Percentiles rank a stretch among this genome's conserved stretches.
Conservation (phyloP, 2,797 vertebrate species). For the Sciurus carolinensis region DNA sequence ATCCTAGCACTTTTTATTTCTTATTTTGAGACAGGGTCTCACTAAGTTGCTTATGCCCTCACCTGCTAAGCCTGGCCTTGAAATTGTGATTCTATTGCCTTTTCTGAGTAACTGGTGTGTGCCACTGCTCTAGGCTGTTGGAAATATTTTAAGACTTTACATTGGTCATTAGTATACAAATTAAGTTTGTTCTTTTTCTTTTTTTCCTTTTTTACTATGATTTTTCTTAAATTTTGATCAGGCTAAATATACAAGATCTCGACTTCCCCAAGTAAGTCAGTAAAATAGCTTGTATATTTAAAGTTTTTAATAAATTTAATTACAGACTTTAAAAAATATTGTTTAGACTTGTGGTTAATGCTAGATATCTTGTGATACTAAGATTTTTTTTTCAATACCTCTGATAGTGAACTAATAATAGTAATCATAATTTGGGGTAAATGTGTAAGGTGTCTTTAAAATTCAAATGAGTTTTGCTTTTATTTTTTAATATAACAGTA, state of each 20-base stretch:
- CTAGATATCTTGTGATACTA: neutral
- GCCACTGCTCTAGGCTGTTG: neutral
- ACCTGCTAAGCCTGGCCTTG: too few species aligned
- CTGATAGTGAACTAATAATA: neutral
- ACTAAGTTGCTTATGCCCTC: too few species aligned
- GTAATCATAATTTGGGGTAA: neutral
- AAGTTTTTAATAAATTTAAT: conserved; percentile 24
- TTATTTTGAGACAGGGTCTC: too few species aligned
- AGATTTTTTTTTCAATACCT: neutral
- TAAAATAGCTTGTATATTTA: conserved; percentile 62
- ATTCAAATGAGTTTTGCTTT: neutral
- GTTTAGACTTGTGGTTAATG: neutral
- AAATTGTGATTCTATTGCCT: too few species aligned
- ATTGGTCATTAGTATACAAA: conserved; percentile 1
- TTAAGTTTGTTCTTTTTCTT: neutral
- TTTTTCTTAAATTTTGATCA: conserved; percentile 34
- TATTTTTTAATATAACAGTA: neutral
- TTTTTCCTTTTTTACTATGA: conserved; percentile 74
- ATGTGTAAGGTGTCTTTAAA: conserved; percentile 9
- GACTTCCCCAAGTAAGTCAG: conserved; percentile 83
- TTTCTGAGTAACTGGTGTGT: too few species aligned
- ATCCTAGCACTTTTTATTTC: too few species aligned
- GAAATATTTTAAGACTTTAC: conserved; percentile 30
- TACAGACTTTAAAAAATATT: conserved; percentile 3
- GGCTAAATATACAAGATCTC: conserved; percentile 71